Base-by-base conservation (phyloP, 1,140 invertebrate genomes). In the Helicorthomorpha holstii region DNA sequence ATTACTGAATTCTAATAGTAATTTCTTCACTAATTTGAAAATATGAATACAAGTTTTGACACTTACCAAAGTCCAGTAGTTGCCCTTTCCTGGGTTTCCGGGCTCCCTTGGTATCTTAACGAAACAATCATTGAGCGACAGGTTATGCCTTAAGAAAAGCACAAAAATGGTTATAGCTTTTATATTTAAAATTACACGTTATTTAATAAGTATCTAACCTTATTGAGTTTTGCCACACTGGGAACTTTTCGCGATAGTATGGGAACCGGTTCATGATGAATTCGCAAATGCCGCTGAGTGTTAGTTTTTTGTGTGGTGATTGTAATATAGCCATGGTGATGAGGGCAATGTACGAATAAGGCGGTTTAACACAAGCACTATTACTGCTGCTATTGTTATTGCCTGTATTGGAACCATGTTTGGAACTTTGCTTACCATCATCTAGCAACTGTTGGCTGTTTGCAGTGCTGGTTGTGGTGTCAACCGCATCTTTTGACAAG, bases 191-290 rank as follows among this genome's bases (percentile, higher is more conserved):
- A n/a, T n/a, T n/a, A n/a, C n/a, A n/a, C n/a, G n/a, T n/a, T n/a
- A n/a, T n/a, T n/a, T n/a, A n/a, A n/a, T n/a, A n/a, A n/a, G n/a
- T n/a, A n/a, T n/a, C n/a, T n/a, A n/a, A n/a, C n/a, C n/a, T n/a
- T 57, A 98, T 97, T 1, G 86, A 91, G 66, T 98, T 97, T 67
- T 93, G 89, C 90, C 90, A 93, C 2, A 86, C 85, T 4, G 89
- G 91, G 65, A 92, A 94, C 69, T 94, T 93, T 61, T 91, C 89
- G 57, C 85, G 77, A 65, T 95, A 96, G 62, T 94, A 96, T 0
- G 88, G 89, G 67, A 98, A 99, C 56, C 88, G 75, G n/a, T 83
- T 85, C 82, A 95, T 96, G 55, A 99, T 98, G 66, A 98, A 97
- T 65, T 98, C 93, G 71, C 93, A 98, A 53, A 98, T 98, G 19